A percentile compares a stretch with the other conserved stretches of the same genome.
phyloP scores from a whole-genome alignment of 1,140 invertebrate genomes.

The Drosophila obscura region DNA sequence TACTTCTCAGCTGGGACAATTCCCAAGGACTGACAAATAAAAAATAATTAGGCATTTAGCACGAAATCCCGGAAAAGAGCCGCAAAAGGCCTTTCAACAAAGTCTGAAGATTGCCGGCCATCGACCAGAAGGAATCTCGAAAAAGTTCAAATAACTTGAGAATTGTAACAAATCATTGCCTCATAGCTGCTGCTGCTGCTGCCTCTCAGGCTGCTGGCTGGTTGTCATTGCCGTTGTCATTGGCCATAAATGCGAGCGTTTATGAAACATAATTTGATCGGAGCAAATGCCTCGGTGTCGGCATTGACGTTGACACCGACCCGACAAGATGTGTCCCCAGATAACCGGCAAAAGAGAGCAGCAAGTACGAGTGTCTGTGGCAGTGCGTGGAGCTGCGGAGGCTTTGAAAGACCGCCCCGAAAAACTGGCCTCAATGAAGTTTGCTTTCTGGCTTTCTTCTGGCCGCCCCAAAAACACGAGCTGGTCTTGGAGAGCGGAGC shows the following conservation, averaged over 20 bases:
- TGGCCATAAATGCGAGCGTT: constrained; percentile 76
- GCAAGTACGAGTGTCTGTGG: not conserved
- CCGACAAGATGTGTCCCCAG: constrained; percentile 44
- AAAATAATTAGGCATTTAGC: constrained; percentile 60
- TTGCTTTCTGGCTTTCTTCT: constrained; percentile 59
- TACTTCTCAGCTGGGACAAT: constrained; percentile 1
- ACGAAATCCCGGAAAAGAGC: constrained; percentile 34
- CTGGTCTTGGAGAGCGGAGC: constrained; percentile 1
- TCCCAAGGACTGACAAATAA: constrained; percentile 38
- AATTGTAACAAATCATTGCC: constrained; percentile 78
- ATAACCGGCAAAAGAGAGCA: constrained; percentile 12
- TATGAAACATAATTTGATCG: constrained; percentile 82
- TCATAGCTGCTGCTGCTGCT: constrained; percentile 1
- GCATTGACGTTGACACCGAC: constrained; percentile 61
- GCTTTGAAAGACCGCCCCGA: constrained; percentile 76
- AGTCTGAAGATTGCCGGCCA: constrained; percentile 13
- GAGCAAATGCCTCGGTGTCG: constrained; percentile 70
- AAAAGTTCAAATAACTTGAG: constrained; percentile 73
- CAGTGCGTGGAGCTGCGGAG: constrained; percentile 36
- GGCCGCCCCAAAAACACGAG: constrained; percentile 37
- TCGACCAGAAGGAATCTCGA: constrained; percentile 36
- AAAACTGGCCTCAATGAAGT: constrained; percentile 65
- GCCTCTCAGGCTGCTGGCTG: constrained; percentile 1
- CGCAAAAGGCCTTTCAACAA: constrained; percentile 3
- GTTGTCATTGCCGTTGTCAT: constrained; percentile 50